A percentile compares a stretch with the other conserved stretches of the same genome.
These are phyloP conservation scores for Halyomorpha halys DNA, from an alignment of 1,140 invertebrate genomes.

Conservation along the genomic window DNA sequence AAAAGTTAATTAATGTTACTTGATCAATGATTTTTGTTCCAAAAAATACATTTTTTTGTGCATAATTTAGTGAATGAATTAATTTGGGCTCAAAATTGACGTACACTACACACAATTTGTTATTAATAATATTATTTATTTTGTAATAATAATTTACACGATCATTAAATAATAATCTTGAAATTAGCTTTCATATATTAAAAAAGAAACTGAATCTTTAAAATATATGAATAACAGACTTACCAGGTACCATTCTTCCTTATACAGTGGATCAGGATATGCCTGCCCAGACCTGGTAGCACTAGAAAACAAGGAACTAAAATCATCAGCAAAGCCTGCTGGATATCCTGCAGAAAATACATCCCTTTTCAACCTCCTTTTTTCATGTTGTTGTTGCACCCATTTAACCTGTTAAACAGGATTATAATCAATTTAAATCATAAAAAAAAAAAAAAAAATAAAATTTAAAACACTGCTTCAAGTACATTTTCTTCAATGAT, in stretches of 20 bases:
- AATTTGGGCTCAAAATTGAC: no score
- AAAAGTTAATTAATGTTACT: no score
- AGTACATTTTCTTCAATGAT: no score
- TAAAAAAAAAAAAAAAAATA: not conserved
- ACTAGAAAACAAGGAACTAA: conserved; percentile 38
- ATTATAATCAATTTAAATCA: not conserved
- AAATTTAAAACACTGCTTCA: not conserved
- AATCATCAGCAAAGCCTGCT: conserved; percentile 28
- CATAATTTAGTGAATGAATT: no score
- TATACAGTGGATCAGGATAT: conserved; percentile 87
- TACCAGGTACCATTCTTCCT: conserved; percentile 96
- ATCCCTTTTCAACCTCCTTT: conserved; percentile 28
- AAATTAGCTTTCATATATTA: no score
- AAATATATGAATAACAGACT: conserved; percentile 35
- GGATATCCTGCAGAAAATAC: conserved; percentile 30
- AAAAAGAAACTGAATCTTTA: no score
- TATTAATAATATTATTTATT: no score
- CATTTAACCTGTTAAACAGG: conserved; percentile 60
- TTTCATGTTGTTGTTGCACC: conserved; percentile 79
- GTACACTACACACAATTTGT: no score
- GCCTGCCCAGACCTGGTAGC: conserved; percentile 35
- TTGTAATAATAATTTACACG: no score
- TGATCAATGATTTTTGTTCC: no score
- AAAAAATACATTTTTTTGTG: no score
- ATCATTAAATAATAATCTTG: no score